Percentiles rank a stretch among this genome's conserved stretches.
phyloP scores from a whole-genome alignment of 2,113 vertebrate species.

The Apus apus region DNA sequence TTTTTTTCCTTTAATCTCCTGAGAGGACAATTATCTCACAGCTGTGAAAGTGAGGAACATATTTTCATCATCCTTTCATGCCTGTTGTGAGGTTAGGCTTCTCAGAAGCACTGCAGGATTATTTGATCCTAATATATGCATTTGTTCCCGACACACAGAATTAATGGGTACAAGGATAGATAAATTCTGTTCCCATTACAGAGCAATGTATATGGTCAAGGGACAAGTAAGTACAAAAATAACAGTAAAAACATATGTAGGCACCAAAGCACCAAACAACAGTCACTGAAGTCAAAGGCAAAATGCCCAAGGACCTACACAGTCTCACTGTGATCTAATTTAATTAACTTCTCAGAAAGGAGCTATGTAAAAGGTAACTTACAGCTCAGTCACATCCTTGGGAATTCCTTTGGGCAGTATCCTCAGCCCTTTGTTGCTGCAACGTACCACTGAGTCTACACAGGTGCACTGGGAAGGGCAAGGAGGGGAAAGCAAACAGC shows the following conservation, averaged over 20 bases:
- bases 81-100: not conserved
- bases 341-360: not conserved
- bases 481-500: slow-evolving; percentile 86
- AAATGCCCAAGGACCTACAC: not conserved
- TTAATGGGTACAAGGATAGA: not conserved
- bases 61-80: slow-evolving; percentile 10
- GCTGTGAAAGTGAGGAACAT: not conserved
- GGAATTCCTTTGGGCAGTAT: slow-evolving; percentile 92
- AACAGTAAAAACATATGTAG: not conserved
- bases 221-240: not conserved
- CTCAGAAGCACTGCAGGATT: not conserved
- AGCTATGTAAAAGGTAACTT: slow-evolving; percentile 70
- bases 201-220: not conserved
- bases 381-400: slow-evolving; percentile 97
- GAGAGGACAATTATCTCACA: slow-evolving; percentile 23
- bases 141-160: not conserved
- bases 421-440: slow-evolving; percentile 91
- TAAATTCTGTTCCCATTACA: not conserved
- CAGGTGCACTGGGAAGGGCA: slow-evolving; percentile 95
- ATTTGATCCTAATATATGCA: not conserved
- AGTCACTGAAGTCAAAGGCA: not conserved
- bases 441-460: slow-evolving; percentile 90
- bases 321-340: not conserved
- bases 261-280: not conserved
- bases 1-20: not conserved